Evolutionary conservation across 2,797 vertebrate species (phyloP).

Genomic region (Paramormyrops hopkinsi): DNA sequence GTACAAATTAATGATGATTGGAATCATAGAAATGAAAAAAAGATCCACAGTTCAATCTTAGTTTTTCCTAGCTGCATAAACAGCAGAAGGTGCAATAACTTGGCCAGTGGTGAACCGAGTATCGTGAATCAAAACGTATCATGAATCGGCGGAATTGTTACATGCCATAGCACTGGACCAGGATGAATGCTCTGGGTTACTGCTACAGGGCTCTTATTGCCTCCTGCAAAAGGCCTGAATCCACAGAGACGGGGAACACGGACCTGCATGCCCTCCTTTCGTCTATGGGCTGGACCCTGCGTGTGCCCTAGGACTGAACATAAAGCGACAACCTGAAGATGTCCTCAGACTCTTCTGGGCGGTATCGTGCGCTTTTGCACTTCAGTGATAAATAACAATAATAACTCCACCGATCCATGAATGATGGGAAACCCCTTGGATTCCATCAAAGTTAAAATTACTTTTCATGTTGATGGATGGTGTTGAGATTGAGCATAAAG

Average conservation of each 20-base stretch:
- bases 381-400: constrained; percentile 3
- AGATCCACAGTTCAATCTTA: neutral
- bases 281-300: neutral
- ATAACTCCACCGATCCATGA: neutral
- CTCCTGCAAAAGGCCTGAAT: neutral
- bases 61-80: neutral
- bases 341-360: neutral
- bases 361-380: neutral
- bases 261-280: neutral
- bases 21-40: neutral
- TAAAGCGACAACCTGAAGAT: neutral
- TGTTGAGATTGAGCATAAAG: neutral
- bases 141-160: neutral
- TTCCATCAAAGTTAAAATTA: constrained; percentile 4
- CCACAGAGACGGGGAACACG: neutral
- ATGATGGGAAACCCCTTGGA: neutral
- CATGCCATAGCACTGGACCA: neutral
- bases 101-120: neutral
- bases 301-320: neutral
- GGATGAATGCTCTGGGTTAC: neutral
- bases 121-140: neutral
- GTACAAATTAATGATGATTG: neutral
- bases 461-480: neutral
- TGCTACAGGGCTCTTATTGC: neutral
- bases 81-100: neutral